A percentile compares a stretch with the other conserved stretches of the same genome.
Evolutionary conservation across 2,113 vertebrate species (phyloP).

Genomic region (Nothobranchius kuhntae): DNA sequence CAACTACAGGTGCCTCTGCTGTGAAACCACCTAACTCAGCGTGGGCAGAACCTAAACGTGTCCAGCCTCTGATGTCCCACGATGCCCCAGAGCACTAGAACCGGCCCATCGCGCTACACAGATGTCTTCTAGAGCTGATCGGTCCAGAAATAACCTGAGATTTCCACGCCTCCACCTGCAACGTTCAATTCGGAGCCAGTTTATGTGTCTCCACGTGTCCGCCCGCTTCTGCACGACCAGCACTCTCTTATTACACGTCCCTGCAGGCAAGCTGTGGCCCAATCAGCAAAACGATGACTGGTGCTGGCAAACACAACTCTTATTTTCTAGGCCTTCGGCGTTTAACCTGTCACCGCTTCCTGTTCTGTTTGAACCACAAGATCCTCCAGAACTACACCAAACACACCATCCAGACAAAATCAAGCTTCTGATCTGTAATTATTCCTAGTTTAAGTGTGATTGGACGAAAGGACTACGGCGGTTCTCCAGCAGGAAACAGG

Average conservation of each 20-base stretch:
- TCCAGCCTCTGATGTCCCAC: slow-evolving; percentile 44
- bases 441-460: too few species aligned
- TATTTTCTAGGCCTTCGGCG: neutral
- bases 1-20: slow-evolving; percentile 32
- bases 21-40: slow-evolving; percentile 64
- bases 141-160: slow-evolving; percentile 2
- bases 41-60: neutral
- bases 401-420: too few species aligned
- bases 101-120: slow-evolving; percentile 14
- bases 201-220: slow-evolving; percentile 46
- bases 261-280: slow-evolving; percentile 3
- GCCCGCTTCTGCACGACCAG: neutral
- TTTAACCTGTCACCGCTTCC: slow-evolving; percentile 29
- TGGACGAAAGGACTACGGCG: too few species aligned
- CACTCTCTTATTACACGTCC: slow-evolving; percentile 38
- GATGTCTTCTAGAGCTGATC: slow-evolving; percentile 4
- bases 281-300: slow-evolving; percentile 11
- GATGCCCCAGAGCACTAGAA: slow-evolving; percentile 7
- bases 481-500: too few species aligned
- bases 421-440: too few species aligned
- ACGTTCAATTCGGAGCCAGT: slow-evolving; percentile 29
- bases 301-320: slow-evolving; percentile 8
- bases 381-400: neutral
- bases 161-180: slow-evolving; percentile 16
- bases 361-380: slow-evolving; percentile 19